Percentiles rank a stretch among this genome's conserved stretches.
phyloP scores from a whole-genome alignment of 2,113 vertebrate species.

The Poicephalus gulielmi region DNA sequence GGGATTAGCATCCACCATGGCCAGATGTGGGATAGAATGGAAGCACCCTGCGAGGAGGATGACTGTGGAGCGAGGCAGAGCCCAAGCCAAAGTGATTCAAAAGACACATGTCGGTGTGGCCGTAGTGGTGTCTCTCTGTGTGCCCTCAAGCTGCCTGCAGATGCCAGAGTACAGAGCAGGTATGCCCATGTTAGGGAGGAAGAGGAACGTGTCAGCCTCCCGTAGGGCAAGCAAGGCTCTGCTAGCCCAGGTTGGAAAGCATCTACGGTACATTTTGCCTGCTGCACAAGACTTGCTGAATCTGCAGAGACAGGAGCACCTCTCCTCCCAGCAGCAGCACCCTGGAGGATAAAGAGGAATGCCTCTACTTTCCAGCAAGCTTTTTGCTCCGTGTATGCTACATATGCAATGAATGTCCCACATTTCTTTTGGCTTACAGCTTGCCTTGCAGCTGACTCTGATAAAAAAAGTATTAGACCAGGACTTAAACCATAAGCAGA shows the following conservation, averaged over 20 bases:
- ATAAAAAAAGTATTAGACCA: background rate
- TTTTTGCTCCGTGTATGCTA: background rate
- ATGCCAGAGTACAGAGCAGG: background rate
- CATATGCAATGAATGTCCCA: background rate
- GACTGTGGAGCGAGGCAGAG: background rate
- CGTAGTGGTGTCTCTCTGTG: background rate
- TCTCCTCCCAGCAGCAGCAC: background rate
- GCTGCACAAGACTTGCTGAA: background rate
- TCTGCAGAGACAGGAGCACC: background rate
- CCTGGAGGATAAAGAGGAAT: background rate
- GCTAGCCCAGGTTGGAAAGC: background rate
- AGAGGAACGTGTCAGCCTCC: background rate
- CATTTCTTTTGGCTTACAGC: conserved; percentile 37
- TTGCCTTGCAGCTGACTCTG: conserved; percentile 5
- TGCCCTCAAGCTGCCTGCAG: background rate
- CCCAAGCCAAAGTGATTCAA: accelerated
- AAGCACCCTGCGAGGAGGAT: background rate
- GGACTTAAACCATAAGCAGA: background rate
- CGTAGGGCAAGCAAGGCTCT: background rate
- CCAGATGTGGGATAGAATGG: background rate
- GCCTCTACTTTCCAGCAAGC: background rate
- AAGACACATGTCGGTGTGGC: background rate
- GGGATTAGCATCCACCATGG: background rate
- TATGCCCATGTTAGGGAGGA: background rate
- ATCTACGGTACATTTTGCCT: background rate